Base-by-base conservation (phyloP, 92 coral and sea anemone genomes). In the Epizoanthus rinbou region DNA sequence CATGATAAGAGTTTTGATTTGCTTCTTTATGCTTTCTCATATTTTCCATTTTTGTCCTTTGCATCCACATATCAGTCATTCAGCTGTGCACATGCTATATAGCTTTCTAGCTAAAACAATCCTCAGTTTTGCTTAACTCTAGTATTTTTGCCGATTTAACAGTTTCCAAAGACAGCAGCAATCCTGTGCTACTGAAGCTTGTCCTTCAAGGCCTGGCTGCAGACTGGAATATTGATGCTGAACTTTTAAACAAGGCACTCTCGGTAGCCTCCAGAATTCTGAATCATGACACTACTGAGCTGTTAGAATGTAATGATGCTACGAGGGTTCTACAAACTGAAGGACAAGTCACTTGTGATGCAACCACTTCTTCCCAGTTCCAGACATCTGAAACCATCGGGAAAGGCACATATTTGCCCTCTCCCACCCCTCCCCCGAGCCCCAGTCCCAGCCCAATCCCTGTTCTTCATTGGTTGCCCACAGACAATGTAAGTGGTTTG, bases 141-240 rank as follows among this genome's bases (percentile, higher is more conserved):
- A 14, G 31, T 16, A 19, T 47, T 75, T 14, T 37, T 69, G 15
- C 8, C 25, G 33, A 22, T 71, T 47, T 75, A 71, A 16, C 76
- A 97, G 99, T 97, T 81, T 95, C 99, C 80, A 97, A 97, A 80
- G 99, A 97, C 84, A 90, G 92, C 79, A 94, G 93, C 73, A 94
- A 92, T 70, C 98, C 99, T 5, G 94, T 91, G 67, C 83, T 97
- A 13, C 92, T 97, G 54, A 97, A 91, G 88, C 96, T 97, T n/a
- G 99, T 97, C 70, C 91, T 97, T 14, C 99, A 97, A 84, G 95
- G 99, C 17, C 79, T 97, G 41, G 95, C 95, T n/a, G 97, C 98
- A 64, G 94, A 94, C 80, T 97, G 99, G 99, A 85, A 85, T 65
- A 88, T 92, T 8, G 92, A 94, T 47, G 80, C 86, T 15, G 92